phyloP scores from a whole-genome alignment of 2,113 vertebrate genomes.

The Glareola pratincola region DNA sequence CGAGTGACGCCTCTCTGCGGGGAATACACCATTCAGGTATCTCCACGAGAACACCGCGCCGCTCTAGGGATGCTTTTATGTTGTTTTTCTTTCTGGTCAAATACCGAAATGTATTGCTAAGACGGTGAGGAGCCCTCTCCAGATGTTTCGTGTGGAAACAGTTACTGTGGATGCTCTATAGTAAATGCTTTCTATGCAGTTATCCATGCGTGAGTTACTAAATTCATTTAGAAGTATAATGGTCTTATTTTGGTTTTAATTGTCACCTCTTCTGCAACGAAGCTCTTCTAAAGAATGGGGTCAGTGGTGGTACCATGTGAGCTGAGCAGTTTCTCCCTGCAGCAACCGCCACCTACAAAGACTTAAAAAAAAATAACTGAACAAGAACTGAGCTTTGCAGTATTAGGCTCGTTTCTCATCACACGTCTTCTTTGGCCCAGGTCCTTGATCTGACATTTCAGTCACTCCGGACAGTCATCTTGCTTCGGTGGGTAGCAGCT shows the following conservation, averaged over 20 bases:
- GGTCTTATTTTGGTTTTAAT: not conserved
- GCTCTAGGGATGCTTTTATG: not conserved
- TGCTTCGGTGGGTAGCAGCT: not conserved
- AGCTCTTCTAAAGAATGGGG: not conserved
- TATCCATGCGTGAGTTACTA: not conserved
- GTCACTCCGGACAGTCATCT: not conserved
- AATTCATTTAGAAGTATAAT: not conserved
- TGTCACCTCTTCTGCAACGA: not conserved
- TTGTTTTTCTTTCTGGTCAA: not conserved
- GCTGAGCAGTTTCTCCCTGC: not conserved
- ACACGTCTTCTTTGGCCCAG: not conserved
- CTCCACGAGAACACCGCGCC: not conserved
- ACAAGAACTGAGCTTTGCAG: not conserved
- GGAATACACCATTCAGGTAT: rapidly evolving
- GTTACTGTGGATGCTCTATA: not conserved
- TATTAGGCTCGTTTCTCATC: not conserved
- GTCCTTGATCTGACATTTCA: not conserved
- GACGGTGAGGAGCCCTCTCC: not conserved
- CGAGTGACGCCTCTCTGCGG: not conserved
- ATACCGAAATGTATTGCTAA: not conserved
- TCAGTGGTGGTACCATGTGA: not conserved
- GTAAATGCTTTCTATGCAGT: not conserved
- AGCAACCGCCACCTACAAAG: not conserved
- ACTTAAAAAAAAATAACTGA: not conserved
- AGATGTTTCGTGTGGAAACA: not conserved